These are phyloP conservation scores for Thymallus thymallus DNA, from an alignment of 2,113 vertebrate genomes.

Conservation along the genomic window DNA sequence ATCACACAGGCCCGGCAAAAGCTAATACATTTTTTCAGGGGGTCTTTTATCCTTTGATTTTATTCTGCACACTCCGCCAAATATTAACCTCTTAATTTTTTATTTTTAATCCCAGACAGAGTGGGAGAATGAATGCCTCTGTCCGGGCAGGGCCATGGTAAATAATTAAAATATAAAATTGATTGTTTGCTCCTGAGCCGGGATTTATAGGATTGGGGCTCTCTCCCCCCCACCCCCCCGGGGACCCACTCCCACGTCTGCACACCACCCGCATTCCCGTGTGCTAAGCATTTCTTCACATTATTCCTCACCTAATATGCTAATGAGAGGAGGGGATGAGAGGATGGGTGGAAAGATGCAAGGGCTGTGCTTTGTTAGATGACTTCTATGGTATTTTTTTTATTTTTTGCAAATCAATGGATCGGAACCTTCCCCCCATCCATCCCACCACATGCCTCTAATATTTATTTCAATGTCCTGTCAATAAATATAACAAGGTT, in stretches of 20 bases:
- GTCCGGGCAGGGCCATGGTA: slow-evolving; percentile 77
- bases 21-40: slow-evolving; percentile 63
- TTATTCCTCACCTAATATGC: slow-evolving; percentile 89
- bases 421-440: slow-evolving; percentile 79
- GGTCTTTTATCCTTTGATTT: neutral
- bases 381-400: slow-evolving; percentile 75
- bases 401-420: slow-evolving; percentile 85
- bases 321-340: slow-evolving; percentile 66
- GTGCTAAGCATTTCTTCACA: slow-evolving; percentile 91
- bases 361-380: slow-evolving; percentile 67
- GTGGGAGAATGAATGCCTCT: slow-evolving; percentile 80
- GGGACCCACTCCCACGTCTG: slow-evolving; percentile 77
- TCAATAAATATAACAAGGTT: slow-evolving; percentile 96
- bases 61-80: slow-evolving; percentile 68
- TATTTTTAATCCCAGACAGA: slow-evolving; percentile 82
- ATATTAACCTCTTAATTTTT: slow-evolving; percentile 83
- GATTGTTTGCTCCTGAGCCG: slow-evolving; percentile 85
- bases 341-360: slow-evolving; percentile 35
- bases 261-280: slow-evolving; percentile 78
- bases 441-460: slow-evolving; percentile 79
- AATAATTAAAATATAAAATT: slow-evolving; percentile 96
- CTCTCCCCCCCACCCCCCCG: slow-evolving; percentile 70
- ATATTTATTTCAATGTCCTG: slow-evolving; percentile 93
- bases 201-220: slow-evolving; percentile 86
- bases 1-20: slow-evolving; percentile 44